phyloP scores from a whole-genome alignment of 2,888 invertebrate genomes.

The Drosophila putrida region DNA sequence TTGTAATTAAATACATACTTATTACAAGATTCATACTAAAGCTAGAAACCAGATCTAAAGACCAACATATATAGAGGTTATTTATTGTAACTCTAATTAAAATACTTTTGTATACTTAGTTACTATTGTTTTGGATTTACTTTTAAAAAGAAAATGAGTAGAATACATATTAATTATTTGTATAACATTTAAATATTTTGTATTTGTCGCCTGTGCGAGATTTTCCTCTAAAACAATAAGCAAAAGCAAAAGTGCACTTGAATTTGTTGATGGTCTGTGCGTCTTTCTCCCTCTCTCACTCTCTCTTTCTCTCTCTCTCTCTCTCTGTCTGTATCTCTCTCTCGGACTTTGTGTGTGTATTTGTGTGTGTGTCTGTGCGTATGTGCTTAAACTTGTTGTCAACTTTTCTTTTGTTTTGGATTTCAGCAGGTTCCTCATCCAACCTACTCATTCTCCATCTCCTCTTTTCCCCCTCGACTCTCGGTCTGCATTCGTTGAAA shows the following conservation, averaged over 20 bases:
- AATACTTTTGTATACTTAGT: too few species aligned
- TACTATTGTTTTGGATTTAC: neutral
- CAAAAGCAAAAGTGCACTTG: slow-evolving; percentile 77
- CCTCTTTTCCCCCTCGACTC: neutral
- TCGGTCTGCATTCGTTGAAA: slow-evolving; percentile 51
- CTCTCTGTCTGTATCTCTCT: neutral
- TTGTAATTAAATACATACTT: too few species aligned
- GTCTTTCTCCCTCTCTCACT: neutral
- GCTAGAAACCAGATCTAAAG: too few species aligned
- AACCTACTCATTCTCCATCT: neutral
- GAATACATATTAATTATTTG: too few species aligned
- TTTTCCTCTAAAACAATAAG: slow-evolving; percentile 32
- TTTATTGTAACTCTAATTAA: too few species aligned
- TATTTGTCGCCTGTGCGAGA: slow-evolving; percentile 38
- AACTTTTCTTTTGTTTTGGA: slow-evolving; percentile 73
- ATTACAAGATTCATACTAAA: too few species aligned
- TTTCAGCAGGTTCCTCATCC: slow-evolving; percentile 36
- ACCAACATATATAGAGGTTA: too few species aligned
- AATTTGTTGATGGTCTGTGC: slow-evolving; percentile 64
- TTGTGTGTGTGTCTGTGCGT: slow-evolving; percentile 25
- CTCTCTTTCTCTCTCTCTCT: neutral
- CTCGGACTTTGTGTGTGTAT: neutral
- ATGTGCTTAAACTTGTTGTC: slow-evolving; percentile 70
- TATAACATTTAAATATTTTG: neutral
- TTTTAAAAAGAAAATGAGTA: neutral